Evolutionary conservation across 2,113 vertebrate genomes (phyloP).

Genomic region (Cercocebus atys): DNA sequence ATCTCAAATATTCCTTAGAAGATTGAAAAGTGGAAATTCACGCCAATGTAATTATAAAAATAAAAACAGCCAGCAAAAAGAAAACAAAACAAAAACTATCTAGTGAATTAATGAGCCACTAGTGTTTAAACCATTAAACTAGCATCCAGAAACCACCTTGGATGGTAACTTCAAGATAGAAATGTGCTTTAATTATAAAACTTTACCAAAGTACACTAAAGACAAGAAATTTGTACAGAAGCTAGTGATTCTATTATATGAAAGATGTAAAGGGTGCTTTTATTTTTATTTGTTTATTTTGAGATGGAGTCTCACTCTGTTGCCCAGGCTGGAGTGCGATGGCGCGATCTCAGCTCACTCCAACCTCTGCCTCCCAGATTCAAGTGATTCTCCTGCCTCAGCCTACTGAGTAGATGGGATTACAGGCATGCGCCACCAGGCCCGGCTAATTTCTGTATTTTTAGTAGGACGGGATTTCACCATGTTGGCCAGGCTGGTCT

Average conservation of each 20-base stretch:
- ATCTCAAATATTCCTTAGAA: conserved; percentile 47
- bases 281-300: neutral
- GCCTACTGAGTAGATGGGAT: no score
- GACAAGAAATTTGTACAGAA: neutral
- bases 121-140: conserved; percentile 17
- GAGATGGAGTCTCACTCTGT: no score
- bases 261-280: neutral
- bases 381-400: no score
- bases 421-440: no score
- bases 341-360: no score
- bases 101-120: conserved; percentile 22
- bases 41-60: conserved; percentile 47
- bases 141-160: neutral
- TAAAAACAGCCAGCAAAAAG: conserved; percentile 29
- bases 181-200: conserved; percentile 19
- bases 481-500: no score
- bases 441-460: no score
- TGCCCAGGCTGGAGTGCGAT: no score
- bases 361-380: no score
- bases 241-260: neutral
- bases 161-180: conserved; percentile 11
- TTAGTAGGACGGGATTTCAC: no score
- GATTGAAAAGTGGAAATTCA: conserved; percentile 36
- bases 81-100: neutral
- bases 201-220: neutral